Percentiles rank a stretch among this genome's conserved stretches.
Evolutionary conservation across 2,113 vertebrate species (phyloP).

Genomic region (Clinocottus analis): DNA sequence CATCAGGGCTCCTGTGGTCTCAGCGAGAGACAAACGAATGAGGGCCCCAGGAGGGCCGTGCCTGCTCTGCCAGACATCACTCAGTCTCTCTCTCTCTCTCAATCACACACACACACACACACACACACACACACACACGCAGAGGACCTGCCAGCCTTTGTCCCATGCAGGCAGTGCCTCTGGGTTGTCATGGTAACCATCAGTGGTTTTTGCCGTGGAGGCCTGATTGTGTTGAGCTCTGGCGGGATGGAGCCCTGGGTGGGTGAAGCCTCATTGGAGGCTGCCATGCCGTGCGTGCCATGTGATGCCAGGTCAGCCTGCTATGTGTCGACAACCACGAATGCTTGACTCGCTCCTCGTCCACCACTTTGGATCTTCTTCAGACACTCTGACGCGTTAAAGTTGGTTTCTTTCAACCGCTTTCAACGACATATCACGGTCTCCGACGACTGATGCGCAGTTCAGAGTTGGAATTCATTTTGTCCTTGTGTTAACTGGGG

Average conservation of each 20-base stretch:
- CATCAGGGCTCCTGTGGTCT: slow-evolving; percentile 79
- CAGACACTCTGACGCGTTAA: background rate
- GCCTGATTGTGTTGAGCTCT: slow-evolving; percentile 90
- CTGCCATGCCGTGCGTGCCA: slow-evolving; percentile 31
- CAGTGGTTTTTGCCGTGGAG: slow-evolving; percentile 84
- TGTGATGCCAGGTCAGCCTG: slow-evolving; percentile 44
- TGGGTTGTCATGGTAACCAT: slow-evolving; percentile 94
- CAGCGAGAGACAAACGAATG: slow-evolving; percentile 79
- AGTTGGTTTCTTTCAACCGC: background rate
- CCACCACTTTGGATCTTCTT: background rate
- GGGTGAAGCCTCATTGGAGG: slow-evolving; percentile 62
- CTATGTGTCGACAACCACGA: slow-evolving; percentile 36
- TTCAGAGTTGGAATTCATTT: background rate
- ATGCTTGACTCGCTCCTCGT: slow-evolving; percentile 25
- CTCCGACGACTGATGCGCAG: background rate
- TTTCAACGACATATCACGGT: background rate
- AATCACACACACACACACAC: slow-evolving; percentile 54
- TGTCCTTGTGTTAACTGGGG: background rate
- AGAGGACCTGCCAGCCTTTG: slow-evolving; percentile 78
- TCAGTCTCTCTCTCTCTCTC: slow-evolving; percentile 60
- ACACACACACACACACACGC: slow-evolving; percentile 38
- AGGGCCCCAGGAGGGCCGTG: slow-evolving; percentile 78
- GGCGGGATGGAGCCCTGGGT: slow-evolving; percentile 68
- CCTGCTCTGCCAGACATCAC: slow-evolving; percentile 74
- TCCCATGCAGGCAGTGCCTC: slow-evolving; percentile 88